Evolutionary conservation across 2,113 vertebrate genomes (phyloP).

Genomic region (Poeciliopsis occidentalis): DNA sequence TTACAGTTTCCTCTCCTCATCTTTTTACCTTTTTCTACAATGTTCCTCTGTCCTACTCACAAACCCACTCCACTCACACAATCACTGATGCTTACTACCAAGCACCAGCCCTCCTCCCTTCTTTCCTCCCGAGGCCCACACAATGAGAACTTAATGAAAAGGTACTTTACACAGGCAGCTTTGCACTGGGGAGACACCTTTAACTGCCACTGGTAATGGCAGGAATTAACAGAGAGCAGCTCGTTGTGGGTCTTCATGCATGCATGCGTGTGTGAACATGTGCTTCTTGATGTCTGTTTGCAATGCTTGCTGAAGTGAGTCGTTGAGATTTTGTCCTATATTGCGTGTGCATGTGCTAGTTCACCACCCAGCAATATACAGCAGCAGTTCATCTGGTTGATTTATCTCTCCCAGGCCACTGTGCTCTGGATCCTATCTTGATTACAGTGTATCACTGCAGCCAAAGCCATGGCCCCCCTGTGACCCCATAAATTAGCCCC

Average conservation of each 20-base stretch:
- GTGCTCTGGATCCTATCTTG: slow-evolving; percentile 51
- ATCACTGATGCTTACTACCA: slow-evolving; percentile 11
- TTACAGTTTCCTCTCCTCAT: slow-evolving; percentile 30
- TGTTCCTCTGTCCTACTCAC: not conserved
- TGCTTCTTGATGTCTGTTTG: slow-evolving; percentile 34
- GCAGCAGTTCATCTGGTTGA: slow-evolving; percentile 40
- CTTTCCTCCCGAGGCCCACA: slow-evolving; percentile 56
- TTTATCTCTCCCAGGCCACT: slow-evolving; percentile 48
- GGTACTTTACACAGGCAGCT: slow-evolving; percentile 65
- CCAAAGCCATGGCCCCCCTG: slow-evolving; percentile 59
- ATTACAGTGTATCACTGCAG: slow-evolving; percentile 62
- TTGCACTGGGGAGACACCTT: slow-evolving; percentile 64
- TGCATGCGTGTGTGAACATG: slow-evolving; percentile 10
- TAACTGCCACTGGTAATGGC: slow-evolving; percentile 72
- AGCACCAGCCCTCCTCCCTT: slow-evolving; percentile 32
- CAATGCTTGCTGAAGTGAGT: slow-evolving; percentile 41
- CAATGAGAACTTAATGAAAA: slow-evolving; percentile 76
- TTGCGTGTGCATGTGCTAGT: slow-evolving; percentile 1
- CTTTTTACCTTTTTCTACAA: slow-evolving; percentile 24
- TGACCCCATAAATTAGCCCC: slow-evolving; percentile 68
- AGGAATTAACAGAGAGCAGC: slow-evolving; percentile 57
- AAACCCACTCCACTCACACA: slow-evolving; percentile 21
- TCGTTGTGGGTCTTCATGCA: slow-evolving; percentile 31
- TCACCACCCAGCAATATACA: slow-evolving; percentile 26
- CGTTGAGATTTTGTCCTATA: slow-evolving; percentile 22